Evolutionary conservation across 2,888 invertebrate species (phyloP).

Genomic region (Elmis aenea): DNA sequence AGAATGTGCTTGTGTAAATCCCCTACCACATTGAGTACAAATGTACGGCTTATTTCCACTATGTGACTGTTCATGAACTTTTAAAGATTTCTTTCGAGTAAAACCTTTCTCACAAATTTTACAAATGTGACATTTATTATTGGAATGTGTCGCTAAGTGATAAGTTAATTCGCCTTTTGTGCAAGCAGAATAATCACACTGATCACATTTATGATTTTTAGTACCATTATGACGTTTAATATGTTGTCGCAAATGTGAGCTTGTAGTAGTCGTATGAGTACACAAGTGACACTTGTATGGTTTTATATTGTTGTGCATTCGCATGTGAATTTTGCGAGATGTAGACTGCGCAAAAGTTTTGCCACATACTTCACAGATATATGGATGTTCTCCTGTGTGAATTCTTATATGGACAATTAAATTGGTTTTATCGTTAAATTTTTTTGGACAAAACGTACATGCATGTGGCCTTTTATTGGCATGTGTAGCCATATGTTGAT

Average conservation of each 20-base stretch:
- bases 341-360: conserved; percentile 27
- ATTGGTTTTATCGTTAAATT: conserved; percentile 10
- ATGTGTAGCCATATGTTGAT: conserved; percentile 8
- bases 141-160: too few relatives aligned
- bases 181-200: conserved; percentile 16
- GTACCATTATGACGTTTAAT: conserved; percentile 11
- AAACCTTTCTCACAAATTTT: too few relatives aligned
- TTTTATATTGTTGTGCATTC: conserved; percentile 31
- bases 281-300: conserved; percentile 30
- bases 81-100: conserved; percentile 8
- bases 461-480: conserved; percentile 3
- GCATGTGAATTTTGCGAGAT: conserved; percentile 26
- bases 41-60: conserved; percentile 8
- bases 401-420: conserved; percentile 8
- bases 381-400: conserved; percentile 8
- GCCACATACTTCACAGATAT: conserved; percentile 24
- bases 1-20: conserved; percentile 12
- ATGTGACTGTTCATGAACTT: conserved; percentile 10
- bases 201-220: conserved; percentile 12
- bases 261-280: too few relatives aligned
- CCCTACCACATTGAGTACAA: conserved; percentile 8
- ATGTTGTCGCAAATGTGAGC: conserved; percentile 12
- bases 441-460: conserved; percentile 7
- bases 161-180: too few relatives aligned
- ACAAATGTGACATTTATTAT: too few relatives aligned